Evolutionary conservation across 2,113 vertebrate genomes (phyloP).

Genomic region (Chloropsis hardwickii): DNA sequence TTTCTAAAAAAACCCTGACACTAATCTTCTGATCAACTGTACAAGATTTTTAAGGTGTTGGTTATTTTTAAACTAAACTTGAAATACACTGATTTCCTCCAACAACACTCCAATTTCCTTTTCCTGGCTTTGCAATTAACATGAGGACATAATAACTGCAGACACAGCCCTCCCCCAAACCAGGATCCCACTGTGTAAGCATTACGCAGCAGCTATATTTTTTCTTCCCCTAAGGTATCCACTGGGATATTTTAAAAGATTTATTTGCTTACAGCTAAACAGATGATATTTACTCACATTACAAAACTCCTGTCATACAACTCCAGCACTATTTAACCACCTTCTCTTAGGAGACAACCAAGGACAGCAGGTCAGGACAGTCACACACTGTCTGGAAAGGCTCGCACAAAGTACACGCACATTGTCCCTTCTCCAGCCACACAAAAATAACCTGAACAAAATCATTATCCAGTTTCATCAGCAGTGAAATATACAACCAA

Average conservation of each 20-base stretch:
- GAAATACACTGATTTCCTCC: not conserved
- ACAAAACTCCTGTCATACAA: not conserved
- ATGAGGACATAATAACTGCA: not conserved
- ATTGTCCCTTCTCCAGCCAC: not conserved
- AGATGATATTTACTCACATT: not conserved
- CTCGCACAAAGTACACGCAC: not conserved
- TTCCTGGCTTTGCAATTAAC: not conserved
- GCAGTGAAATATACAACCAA: not conserved
- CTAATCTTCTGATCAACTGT: not conserved
- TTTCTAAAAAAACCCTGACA: not conserved
- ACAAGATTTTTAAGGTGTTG: not conserved
- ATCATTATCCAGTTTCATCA: not conserved
- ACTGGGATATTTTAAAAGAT: not conserved
- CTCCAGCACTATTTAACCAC: not conserved
- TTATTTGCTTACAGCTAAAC: conserved; percentile 4
- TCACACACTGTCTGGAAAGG: not conserved
- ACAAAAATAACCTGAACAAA: not conserved
- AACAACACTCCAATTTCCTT: not conserved
- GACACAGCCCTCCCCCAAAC: not conserved
- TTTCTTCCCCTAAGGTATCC: not conserved
- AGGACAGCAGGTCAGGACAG: not conserved
- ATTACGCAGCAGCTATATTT: not conserved
- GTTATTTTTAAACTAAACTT: not conserved
- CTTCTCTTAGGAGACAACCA: not conserved
- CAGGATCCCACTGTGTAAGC: not conserved